Conservation (phyloP, 1,140 invertebrate genomes). For the Papilio aristodemus region DNA sequence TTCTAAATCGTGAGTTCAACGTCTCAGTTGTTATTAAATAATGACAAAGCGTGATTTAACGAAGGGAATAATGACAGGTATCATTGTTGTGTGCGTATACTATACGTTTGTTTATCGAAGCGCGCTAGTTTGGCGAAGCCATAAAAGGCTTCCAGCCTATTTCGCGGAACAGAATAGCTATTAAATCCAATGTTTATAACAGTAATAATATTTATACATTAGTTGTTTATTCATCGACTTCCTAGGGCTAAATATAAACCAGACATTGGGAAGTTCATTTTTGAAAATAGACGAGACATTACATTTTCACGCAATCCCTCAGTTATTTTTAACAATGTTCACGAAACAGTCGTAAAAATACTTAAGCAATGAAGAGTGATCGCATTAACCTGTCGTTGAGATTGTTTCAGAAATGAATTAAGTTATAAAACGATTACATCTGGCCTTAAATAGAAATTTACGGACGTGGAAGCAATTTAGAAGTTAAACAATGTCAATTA, state of each 20-base stretch:
- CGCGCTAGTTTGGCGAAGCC: conserved; percentile 25
- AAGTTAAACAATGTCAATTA: background rate
- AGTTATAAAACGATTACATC: conserved; percentile 3
- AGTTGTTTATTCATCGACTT: conserved; percentile 22
- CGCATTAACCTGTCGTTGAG: background rate
- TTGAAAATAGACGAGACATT: background rate
- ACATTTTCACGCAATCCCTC: background rate
- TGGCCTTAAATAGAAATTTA: background rate
- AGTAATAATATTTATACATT: conserved; percentile 24
- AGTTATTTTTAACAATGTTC: background rate
- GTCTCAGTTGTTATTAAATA: background rate
- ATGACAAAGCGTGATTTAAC: background rate
- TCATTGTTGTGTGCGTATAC: background rate
- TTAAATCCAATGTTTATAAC: conserved; percentile 27
- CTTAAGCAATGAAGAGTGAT: background rate
- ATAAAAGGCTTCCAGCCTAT: conserved; percentile 22
- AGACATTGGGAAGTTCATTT: background rate
- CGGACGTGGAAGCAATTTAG: background rate
- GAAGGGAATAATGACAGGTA: background rate
- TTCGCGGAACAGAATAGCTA: conserved; percentile 19
- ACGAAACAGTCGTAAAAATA: background rate
- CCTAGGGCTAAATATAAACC: background rate
- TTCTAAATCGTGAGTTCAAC: too few relatives aligned
- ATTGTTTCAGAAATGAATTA: background rate
- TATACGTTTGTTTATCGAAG: background rate